phyloP scores from a whole-genome alignment of 2,113 vertebrate genomes.

The Colaptes auratus region DNA sequence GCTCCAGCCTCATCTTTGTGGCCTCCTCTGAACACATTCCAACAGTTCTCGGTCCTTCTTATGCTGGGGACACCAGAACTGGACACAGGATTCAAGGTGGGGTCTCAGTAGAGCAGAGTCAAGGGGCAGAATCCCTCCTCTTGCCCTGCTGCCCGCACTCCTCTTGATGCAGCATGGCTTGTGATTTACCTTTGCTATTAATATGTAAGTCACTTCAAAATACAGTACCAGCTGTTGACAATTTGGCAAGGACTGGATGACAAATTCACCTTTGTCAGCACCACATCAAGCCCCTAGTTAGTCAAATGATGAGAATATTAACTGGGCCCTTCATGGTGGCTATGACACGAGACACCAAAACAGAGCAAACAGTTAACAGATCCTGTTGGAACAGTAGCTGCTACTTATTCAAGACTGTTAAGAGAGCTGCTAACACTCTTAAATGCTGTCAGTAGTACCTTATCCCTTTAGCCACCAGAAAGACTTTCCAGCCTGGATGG shows the following conservation, averaged over 20 bases:
- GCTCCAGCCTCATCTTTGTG: too few relatives aligned
- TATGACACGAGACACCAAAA: not conserved
- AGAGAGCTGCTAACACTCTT: not conserved
- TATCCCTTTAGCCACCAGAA: not conserved
- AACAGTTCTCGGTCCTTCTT: too few relatives aligned
- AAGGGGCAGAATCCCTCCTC: too few relatives aligned
- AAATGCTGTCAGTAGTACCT: not conserved
- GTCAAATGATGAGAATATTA: not conserved
- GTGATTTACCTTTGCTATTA: not conserved
- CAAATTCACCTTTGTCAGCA: conserved; percentile 23
- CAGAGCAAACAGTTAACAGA: not conserved
- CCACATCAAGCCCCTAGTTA: not conserved
- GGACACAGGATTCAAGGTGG: too few relatives aligned
- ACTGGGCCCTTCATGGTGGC: not conserved
- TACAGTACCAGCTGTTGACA: not conserved
- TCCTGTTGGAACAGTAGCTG: not conserved
- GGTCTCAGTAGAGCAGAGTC: too few relatives aligned
- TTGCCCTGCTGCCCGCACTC: too few relatives aligned
- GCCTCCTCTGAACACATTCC: too few relatives aligned
- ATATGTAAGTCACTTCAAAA: not conserved
- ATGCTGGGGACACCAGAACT: too few relatives aligned
- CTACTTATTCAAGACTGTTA: not conserved
- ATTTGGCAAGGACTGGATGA: not conserved
- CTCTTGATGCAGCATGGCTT: not conserved
- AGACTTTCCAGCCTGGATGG: not conserved